phyloP scores from a whole-genome alignment of 2,797 vertebrate genomes.

The Neostethus bicornis region DNA sequence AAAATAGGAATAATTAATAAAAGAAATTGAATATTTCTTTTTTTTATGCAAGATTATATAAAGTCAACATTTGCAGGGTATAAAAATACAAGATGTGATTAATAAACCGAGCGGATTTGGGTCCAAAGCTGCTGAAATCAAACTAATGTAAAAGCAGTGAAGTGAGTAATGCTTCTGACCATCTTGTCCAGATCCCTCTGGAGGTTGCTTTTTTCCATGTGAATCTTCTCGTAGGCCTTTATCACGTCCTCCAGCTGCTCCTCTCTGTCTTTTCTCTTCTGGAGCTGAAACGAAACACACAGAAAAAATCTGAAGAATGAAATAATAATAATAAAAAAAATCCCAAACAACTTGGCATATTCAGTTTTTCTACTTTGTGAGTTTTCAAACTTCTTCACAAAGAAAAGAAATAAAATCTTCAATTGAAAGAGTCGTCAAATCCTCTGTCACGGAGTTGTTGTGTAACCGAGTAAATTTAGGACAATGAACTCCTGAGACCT shows the following conservation, averaged over 20 bases:
- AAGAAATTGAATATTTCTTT: no score
- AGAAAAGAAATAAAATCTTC: slow-evolving; percentile 20
- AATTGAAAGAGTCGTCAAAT: slow-evolving; percentile 39
- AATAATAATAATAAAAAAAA: slow-evolving; percentile 1
- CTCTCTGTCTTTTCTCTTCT: slow-evolving; percentile 94
- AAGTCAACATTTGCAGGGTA: slow-evolving; percentile 1
- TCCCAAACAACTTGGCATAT: slow-evolving; percentile 25
- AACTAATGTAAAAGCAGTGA: background rate
- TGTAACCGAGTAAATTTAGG: slow-evolving; percentile 48
- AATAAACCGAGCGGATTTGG: slow-evolving; percentile 18
- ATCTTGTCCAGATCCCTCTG: slow-evolving; percentile 95
- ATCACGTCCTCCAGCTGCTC: slow-evolving; percentile 97
- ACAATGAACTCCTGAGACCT: slow-evolving; percentile 38
- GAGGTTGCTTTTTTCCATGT: slow-evolving; percentile 94
- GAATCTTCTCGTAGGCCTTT: slow-evolving; percentile 96
- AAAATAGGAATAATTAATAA: no score
- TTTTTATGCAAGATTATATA: no score
- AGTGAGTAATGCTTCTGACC: slow-evolving; percentile 78
- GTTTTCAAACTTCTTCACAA: slow-evolving; percentile 41
- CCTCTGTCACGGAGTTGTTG: slow-evolving; percentile 49
- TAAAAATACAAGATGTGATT: slow-evolving; percentile 10
- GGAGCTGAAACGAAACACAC: slow-evolving; percentile 77
- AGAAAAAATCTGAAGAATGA: slow-evolving; percentile 6
- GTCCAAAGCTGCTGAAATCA: background rate
- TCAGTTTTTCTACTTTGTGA: slow-evolving; percentile 19